Base-by-base conservation (phyloP, 2,888 invertebrate genomes). In the Beris morrisii region DNA sequence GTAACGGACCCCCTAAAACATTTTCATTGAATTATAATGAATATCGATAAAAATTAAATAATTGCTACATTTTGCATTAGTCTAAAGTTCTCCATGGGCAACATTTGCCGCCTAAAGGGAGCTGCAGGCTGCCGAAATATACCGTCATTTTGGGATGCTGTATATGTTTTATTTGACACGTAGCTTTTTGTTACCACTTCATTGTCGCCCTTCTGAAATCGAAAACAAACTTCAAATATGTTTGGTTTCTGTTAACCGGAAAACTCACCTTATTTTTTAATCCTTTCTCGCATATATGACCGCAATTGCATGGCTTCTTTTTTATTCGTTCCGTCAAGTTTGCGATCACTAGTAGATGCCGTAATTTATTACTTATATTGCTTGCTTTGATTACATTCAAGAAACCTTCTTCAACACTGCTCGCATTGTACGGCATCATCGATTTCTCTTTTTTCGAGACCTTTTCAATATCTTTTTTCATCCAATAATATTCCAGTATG, bases 401-500 rank as follows among this genome's bases (percentile, higher is more conserved):
- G 5, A 43, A 54, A 32, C 59, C 66, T 55, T 55, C 43, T 52
- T 46, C 22, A 48, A 64, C 48, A 30, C 53, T 58, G 48, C 64
- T 68, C 56, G 59, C 44, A 65, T 30, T 65, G 32, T 65, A 69
- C 32, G 65, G 67, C 30, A 66, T 52, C 5, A 53, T 43, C 15
- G 56, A 65, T 15, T 52, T 52, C 12, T 64, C 64, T n/a, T 65
- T 55, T 48, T 55, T 65, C 28, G 54, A 6, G 2, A 30, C 66
- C 30, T 69, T 64, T 32, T 69, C 54, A 52, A 68, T 64, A 53
- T 81, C 79, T 0, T 83, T 78, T 63, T 86, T 86, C 55, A 87
- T 86, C 91, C 91, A 93, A 85, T 88, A 89, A 78, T 93, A 93
- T 77, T 93, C 91, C 30, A 93, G 78, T 66, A 87, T 85, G 38